Conservation (phyloP, 2,797 vertebrate species). For the Oophaga sylvatica region DNA sequence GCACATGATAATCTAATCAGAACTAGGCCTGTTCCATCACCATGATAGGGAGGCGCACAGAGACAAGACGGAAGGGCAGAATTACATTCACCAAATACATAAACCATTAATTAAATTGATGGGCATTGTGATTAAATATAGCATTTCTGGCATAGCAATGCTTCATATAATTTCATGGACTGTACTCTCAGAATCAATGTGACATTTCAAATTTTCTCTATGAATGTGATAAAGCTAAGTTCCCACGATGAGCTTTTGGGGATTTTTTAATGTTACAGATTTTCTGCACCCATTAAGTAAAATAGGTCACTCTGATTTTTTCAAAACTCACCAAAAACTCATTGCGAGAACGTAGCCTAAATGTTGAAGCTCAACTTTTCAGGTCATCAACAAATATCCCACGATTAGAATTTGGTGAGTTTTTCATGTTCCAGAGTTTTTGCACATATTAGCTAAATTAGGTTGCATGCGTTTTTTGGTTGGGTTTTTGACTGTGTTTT, state of each 20-base stretch:
- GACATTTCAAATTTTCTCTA: neutral
- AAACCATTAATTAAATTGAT: neutral
- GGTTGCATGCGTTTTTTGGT: no score
- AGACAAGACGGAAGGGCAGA: neutral
- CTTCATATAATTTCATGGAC: neutral
- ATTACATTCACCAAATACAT: neutral
- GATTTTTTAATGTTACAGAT: no score
- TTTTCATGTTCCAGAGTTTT: no score
- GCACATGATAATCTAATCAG: slow-evolving; percentile 35
- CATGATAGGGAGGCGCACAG: neutral
- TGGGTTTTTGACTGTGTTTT: no score
- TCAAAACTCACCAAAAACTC: no score
- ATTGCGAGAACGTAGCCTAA: no score
- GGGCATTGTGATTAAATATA: neutral
- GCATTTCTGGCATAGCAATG: neutral
- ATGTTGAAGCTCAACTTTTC: neutral
- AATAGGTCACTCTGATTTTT: no score
- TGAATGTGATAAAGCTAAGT: neutral
- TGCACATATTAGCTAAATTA: no score
- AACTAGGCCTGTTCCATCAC: slow-evolving; percentile 20
- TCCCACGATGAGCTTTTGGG: no score
- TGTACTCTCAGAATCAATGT: neutral
- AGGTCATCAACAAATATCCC: neutral
- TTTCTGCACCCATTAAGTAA: no score
- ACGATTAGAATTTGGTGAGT: no score